phyloP scores from a whole-genome alignment of 2,113 vertebrate genomes.

The Pleuronectes platessa region DNA sequence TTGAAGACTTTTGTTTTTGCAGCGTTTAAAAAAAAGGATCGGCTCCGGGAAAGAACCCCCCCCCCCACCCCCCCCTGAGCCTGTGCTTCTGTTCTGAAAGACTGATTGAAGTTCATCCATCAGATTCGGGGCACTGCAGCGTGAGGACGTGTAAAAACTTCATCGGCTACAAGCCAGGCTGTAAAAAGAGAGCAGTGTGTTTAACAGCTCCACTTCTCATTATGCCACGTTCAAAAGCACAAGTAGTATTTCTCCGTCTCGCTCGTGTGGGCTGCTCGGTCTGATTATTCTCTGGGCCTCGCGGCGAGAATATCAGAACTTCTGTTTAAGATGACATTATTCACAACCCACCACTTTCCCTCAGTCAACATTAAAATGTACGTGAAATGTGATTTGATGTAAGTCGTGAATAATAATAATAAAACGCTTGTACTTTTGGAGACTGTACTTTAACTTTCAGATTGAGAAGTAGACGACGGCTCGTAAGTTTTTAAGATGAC shows the following conservation, averaged over 20 bases:
- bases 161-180: slow-evolving; percentile 13
- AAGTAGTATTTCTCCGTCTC: slow-evolving; percentile 8
- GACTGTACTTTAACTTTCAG: slow-evolving; percentile 44
- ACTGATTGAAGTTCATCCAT: slow-evolving; percentile 66
- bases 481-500: slow-evolving; percentile 50
- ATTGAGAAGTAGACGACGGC: slow-evolving; percentile 35
- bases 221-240: slow-evolving; percentile 43
- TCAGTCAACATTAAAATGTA: slow-evolving; percentile 47
- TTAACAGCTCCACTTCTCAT: slow-evolving; percentile 41
- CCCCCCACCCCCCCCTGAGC: slow-evolving; percentile 15
- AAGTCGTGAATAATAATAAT: slow-evolving; percentile 62
- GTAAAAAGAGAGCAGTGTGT: slow-evolving; percentile 30
- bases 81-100: slow-evolving; percentile 26
- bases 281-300: slow-evolving; percentile 41
- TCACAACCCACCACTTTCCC: slow-evolving; percentile 49
- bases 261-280: slow-evolving; percentile 12
- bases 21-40: slow-evolving; percentile 35
- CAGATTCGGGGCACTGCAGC: slow-evolving; percentile 15
- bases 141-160: slow-evolving; percentile 34
- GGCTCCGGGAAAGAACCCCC: slow-evolving; percentile 35
- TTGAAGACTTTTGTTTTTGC: slow-evolving; percentile 22
- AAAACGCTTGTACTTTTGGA: slow-evolving; percentile 49
- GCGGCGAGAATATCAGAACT: slow-evolving; percentile 41
- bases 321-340: slow-evolving; percentile 38
- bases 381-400: slow-evolving; percentile 49